These are phyloP conservation scores for Subanguina moxae DNA, from an alignment of 1,140 invertebrate species.

Conservation along the genomic window DNA sequence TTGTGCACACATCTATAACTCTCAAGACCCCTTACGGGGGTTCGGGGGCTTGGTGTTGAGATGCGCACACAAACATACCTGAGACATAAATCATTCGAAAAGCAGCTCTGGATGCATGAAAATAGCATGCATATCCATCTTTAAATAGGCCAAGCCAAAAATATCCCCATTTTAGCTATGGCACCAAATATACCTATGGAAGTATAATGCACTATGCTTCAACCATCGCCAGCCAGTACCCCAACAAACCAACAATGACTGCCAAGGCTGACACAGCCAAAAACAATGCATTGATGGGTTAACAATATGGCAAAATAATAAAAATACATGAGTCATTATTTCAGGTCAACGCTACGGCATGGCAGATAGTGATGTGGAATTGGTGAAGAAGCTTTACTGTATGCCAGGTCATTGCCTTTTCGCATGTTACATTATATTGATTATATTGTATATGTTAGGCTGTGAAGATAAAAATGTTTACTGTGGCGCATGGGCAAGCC, in stretches of 20 bases:
- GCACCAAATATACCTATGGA: conserved; percentile 47
- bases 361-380: conserved; percentile 33
- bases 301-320: too few relatives aligned
- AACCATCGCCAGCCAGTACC: conserved; percentile 27
- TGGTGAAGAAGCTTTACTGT: conserved; percentile 56
- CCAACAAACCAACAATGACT: conserved; percentile 44
- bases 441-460: conserved; percentile 1
- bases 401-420: conserved; percentile 14
- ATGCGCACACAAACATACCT: too few relatives aligned
- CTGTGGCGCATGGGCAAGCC: conserved; percentile 49
- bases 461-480: conserved; percentile 51
- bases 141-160: too few relatives aligned
- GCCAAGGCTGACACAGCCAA: conserved; percentile 42
- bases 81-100: too few relatives aligned
- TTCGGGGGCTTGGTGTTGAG: too few relatives aligned
- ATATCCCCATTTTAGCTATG: conserved; percentile 41
- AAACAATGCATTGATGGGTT: conserved; percentile 46
- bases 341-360: conserved; percentile 37
- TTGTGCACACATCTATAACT: too few relatives aligned
- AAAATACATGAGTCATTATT: too few relatives aligned
- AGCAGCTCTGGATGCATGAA: too few relatives aligned
- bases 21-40: too few relatives aligned
- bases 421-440: background rate
- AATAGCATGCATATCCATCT: too few relatives aligned
- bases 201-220: conserved; percentile 50